Conservation (phyloP, 37 sponge, comb jelly and placozoan genomes). For the Hexactinellida sp. region DNA sequence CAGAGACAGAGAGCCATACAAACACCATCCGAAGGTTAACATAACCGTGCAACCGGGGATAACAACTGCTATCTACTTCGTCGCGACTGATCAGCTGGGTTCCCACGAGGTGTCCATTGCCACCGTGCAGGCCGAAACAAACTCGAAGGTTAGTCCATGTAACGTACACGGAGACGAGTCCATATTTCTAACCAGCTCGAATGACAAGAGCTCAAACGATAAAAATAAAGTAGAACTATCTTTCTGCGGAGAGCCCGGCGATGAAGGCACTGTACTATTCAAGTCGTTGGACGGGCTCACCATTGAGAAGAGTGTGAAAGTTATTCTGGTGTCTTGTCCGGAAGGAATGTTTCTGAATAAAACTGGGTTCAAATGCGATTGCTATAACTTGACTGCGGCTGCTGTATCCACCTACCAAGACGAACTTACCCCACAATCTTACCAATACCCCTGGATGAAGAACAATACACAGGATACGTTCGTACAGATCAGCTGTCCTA, state of each 20-base stretch:
- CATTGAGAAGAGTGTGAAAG: background rate
- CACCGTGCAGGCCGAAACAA: background rate
- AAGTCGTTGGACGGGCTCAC: background rate
- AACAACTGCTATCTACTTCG: background rate
- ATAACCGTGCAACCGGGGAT: background rate
- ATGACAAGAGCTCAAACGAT: background rate
- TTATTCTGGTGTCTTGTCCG: background rate
- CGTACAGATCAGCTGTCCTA: background rate
- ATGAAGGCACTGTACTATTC: background rate
- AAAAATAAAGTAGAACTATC: background rate
- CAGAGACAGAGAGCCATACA: background rate
- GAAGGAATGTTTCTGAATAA: background rate
- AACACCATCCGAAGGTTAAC: background rate
- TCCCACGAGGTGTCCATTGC: background rate
- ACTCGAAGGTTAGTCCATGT: background rate
- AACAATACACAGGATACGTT: background rate
- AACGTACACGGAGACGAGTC: background rate
- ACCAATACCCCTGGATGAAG: background rate
- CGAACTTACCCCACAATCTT: background rate
- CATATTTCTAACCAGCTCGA: background rate
- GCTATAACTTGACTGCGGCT: background rate
- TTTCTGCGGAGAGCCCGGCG: background rate
- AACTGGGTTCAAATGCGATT: background rate
- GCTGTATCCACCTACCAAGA: background rate
- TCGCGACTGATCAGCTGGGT: background rate